phyloP scores from a whole-genome alignment of 2,113 vertebrate species.

The Pelodiscus sinensis region DNA sequence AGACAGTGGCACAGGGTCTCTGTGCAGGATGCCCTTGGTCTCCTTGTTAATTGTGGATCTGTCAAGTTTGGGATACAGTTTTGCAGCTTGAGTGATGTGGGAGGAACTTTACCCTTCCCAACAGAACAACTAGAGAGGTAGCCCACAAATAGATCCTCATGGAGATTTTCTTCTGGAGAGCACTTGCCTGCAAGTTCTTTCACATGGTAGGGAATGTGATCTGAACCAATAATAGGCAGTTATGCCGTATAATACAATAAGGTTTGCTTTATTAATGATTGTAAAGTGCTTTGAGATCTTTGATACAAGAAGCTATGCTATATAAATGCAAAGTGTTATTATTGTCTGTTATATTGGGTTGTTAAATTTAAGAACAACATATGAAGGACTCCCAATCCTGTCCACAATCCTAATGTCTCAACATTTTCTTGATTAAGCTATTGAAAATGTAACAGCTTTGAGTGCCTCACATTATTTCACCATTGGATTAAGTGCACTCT shows the following conservation, averaged over 20 bases:
- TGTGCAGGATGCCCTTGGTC: neutral
- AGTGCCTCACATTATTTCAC: neutral
- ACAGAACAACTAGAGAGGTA: neutral
- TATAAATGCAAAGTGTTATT: neutral
- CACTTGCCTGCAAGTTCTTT: rapidly evolving
- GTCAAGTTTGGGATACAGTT: neutral
- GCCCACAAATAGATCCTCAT: neutral
- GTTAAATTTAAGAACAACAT: slow-evolving; percentile 37
- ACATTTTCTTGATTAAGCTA: slow-evolving; percentile 32
- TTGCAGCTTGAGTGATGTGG: neutral
- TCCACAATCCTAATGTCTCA: neutral
- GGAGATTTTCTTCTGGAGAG: neutral
- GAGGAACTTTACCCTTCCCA: neutral
- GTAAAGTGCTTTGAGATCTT: neutral
- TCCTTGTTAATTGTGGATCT: neutral
- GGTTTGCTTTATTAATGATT: neutral
- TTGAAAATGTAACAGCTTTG: slow-evolving; percentile 16
- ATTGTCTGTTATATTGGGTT: neutral
- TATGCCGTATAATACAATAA: rapidly evolving
- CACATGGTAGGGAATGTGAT: neutral
- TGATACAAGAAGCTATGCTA: neutral
- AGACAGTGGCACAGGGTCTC: neutral
- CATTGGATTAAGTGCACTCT: neutral
- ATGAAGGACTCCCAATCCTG: slow-evolving; percentile 25
- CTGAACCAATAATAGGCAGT: neutral